Evolutionary conservation across 2,888 invertebrate species (phyloP), one percentile per base, ranked within the genome.

Genomic region (Germaria angustata): DNA sequence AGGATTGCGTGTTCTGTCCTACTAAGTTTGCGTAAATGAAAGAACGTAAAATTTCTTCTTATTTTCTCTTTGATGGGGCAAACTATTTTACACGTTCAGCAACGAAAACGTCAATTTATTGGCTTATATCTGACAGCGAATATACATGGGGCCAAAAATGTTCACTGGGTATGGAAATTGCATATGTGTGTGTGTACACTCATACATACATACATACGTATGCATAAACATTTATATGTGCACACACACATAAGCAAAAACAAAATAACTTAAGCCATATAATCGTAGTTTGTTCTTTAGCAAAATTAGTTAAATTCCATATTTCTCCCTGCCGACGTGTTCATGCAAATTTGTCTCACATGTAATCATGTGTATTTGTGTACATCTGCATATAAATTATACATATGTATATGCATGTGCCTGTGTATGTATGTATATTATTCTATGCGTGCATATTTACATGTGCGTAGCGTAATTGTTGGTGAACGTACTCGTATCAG

Each of bases 301-400:
- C 46, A 49, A 65, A 78, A 72, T 78, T 78, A 78, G 65, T 41
- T 13, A 65, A 66, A 73, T 65, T 61, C 55, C 17, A 17, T 13
- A 49, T 13, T 49, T 24, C 41, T 15, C 7, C 41, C 24, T 41
- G 7, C 22, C 2, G n/a, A 15, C 8, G 24, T 22, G 13, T 57
- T 20, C 20, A 59, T 41, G 24, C n/a, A 24, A 24, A 61, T 61
- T 41, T 15, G 24, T n/a, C 9, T 41, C 39, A 39, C 39, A n/a
- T 41, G 9, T 20, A 44, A 22, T 20, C 51, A 22, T 1, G 15
- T 17, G 28, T 34, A 15, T 6, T 9, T 17, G 11, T 68, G 22
- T 39, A 15, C 11, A 22, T 34, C 28, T 63, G 59, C 71, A 66
- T 59, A 57, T 71, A 57, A n/a, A n/a, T n/a, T n/a, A 7, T 20